These are phyloP conservation scores for Spinus olivaceus DNA, from an alignment of 2,797 vertebrate species.

Conservation along the genomic window DNA sequence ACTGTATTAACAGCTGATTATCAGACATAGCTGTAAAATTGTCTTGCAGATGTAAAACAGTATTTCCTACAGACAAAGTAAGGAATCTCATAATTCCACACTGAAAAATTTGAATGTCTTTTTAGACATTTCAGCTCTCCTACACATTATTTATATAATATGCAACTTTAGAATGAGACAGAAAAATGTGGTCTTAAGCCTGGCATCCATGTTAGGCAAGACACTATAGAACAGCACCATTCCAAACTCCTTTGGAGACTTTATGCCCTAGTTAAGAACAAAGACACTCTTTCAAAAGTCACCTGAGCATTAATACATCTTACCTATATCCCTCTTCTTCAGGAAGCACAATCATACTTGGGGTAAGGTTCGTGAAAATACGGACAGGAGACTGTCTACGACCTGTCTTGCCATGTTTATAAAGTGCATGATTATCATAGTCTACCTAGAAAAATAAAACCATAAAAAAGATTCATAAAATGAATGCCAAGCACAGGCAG, in stretches of 20 bases:
- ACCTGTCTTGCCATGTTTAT: constrained; percentile 91
- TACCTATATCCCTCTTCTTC: constrained; percentile 92
- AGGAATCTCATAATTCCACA: not conserved
- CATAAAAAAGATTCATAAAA: not conserved
- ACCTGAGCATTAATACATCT: not conserved
- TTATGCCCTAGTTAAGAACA: not conserved
- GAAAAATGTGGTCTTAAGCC: not conserved
- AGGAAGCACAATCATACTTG: constrained; percentile 82
- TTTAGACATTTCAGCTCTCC: not conserved
- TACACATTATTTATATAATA: not conserved
- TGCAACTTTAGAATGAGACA: not conserved
- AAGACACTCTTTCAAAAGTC: not conserved
- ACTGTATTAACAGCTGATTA: not conserved
- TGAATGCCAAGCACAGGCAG: not conserved
- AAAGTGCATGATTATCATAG: constrained; percentile 94
- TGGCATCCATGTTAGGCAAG: not conserved
- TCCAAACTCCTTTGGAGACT: not conserved
- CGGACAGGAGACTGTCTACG: constrained; percentile 92
- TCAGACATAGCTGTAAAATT: not conserved
- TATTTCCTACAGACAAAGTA: not conserved
- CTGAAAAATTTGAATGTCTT: not conserved
- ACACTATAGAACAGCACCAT: not conserved
- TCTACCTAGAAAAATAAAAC: constrained; percentile 81
- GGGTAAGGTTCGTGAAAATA: constrained; percentile 89
- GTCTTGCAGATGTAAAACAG: accelerated